phyloP scores from a whole-genome alignment of 2,113 vertebrate genomes.

The Arenaria interpres region DNA sequence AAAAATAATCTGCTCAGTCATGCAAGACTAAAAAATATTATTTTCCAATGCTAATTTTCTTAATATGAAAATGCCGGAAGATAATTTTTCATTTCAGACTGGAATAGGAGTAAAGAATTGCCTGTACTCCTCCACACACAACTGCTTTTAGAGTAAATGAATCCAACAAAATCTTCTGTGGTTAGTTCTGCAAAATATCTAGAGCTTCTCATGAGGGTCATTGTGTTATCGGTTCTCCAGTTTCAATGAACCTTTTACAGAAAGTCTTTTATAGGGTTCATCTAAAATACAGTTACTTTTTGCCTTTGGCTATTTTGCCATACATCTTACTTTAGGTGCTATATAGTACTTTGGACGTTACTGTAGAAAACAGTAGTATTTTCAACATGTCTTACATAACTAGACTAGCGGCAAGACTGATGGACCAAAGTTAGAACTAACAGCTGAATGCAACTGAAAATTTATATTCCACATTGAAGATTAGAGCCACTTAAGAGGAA shows the following conservation, averaged over 20 bases:
- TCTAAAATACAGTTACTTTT: neutral
- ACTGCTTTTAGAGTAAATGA: neutral
- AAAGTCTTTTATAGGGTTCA: neutral
- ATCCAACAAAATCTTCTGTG: neutral
- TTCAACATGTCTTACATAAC: neutral
- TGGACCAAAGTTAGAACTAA: neutral
- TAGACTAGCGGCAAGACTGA: neutral
- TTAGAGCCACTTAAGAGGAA: neutral
- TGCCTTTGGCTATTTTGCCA: neutral
- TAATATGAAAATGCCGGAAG: neutral
- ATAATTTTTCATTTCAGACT: neutral
- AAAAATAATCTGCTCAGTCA: neutral
- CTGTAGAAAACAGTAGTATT: neutral
- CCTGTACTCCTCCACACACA: neutral
- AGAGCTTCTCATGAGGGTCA: neutral
- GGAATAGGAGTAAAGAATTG: neutral
- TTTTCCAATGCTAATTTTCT: conserved; percentile 5
- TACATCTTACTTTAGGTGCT: neutral
- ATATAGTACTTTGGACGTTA: neutral
- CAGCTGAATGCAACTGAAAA: neutral
- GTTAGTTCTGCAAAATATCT: neutral
- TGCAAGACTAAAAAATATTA: neutral
- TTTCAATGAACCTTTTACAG: neutral
- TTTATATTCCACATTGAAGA: neutral
- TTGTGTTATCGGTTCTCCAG: neutral